phyloP scores from a whole-genome alignment of 2,797 vertebrate species.

The Chelonia mydas region DNA sequence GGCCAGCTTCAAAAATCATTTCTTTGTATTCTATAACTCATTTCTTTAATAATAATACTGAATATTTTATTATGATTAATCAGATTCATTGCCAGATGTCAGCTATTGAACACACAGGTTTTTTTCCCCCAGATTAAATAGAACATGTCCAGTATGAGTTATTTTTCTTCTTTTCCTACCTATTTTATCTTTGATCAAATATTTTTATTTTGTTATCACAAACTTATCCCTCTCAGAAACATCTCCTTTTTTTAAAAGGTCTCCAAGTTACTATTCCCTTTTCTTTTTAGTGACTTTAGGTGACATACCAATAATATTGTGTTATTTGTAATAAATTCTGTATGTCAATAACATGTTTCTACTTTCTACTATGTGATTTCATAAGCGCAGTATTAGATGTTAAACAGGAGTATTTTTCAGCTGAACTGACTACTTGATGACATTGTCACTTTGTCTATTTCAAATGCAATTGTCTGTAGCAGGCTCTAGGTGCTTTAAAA shows the following conservation, averaged over 20 bases:
- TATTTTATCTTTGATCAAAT: background rate
- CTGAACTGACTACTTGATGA: background rate
- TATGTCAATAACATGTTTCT: background rate
- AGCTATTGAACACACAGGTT: slow-evolving; percentile 3
- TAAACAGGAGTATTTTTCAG: background rate
- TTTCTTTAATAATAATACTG: slow-evolving; percentile 66
- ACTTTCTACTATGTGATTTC: background rate
- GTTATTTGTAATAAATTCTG: background rate
- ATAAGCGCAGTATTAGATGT: background rate
- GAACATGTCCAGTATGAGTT: background rate
- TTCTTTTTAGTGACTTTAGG: background rate
- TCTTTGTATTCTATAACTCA: slow-evolving; percentile 64
- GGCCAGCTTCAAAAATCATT: slow-evolving; percentile 58
- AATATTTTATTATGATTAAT: slow-evolving; percentile 56
- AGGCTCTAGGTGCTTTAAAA: background rate
- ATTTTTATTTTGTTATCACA: background rate
- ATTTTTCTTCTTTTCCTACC: slow-evolving; percentile 15
- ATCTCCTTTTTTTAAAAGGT: background rate
- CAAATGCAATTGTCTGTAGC: background rate
- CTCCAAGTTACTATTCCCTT: background rate
- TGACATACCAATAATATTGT: background rate
- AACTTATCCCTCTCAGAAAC: background rate
- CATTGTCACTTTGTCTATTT: background rate
- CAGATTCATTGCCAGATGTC: slow-evolving; percentile 53
- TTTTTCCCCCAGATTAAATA: background rate